Evolutionary conservation across 1,140 invertebrate species (phyloP).

Genomic region (Drosophila jambulina): DNA sequence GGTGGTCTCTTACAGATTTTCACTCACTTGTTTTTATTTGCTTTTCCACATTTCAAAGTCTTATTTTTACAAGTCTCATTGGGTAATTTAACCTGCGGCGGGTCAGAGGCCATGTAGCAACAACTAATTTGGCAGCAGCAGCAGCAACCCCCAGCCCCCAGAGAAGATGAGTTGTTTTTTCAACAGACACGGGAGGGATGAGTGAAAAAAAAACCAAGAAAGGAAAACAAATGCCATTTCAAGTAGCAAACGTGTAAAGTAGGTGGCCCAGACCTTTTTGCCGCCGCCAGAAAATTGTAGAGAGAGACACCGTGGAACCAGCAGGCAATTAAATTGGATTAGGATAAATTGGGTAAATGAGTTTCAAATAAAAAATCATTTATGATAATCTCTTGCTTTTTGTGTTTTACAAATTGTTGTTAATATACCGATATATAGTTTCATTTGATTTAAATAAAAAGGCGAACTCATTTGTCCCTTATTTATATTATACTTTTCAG

Average conservation of each 20-base stretch:
- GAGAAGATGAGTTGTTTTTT: conserved; percentile 61
- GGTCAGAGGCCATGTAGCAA: conserved; percentile 74
- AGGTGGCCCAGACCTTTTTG: conserved; percentile 80
- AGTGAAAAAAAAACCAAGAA: conserved; percentile 50
- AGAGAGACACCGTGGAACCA: conserved; percentile 49
- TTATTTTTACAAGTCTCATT: conserved; percentile 50
- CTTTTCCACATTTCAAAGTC: conserved; percentile 72
- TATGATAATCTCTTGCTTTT: not conserved
- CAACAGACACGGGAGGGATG: conserved; percentile 54
- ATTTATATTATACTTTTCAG: too few relatives aligned
- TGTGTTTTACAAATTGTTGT: not conserved
- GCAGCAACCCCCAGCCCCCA: conserved; percentile 16
- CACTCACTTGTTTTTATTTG: conserved; percentile 77
- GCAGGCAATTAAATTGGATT: not conserved
- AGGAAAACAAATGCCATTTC: conserved; percentile 82
- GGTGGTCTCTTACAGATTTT: conserved; percentile 58
- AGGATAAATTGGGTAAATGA: not conserved
- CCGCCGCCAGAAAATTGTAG: conserved; percentile 47
- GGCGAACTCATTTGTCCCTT: not conserved
- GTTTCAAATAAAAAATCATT: not conserved
- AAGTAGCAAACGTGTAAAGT: conserved; percentile 82
- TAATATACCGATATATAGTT: not conserved
- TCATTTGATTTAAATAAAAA: not conserved
- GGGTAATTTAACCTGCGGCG: conserved; percentile 74
- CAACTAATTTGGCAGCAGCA: conserved; percentile 74